Percentiles rank a stretch among this genome's conserved stretches.
phyloP scores from a whole-genome alignment of 2,113 vertebrate species.

The Lagenorhynchus albirostris region DNA sequence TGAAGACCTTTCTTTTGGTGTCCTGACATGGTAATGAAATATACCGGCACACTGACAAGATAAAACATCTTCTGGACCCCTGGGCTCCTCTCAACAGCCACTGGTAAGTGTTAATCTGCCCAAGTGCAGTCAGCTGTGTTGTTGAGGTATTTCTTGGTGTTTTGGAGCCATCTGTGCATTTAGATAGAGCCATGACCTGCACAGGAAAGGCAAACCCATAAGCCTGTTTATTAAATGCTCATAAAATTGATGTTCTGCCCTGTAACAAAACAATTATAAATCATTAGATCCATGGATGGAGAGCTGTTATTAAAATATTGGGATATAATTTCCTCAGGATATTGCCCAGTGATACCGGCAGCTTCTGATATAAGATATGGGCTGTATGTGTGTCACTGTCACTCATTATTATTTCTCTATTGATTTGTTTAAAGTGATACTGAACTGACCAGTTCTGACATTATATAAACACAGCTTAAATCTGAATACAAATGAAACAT shows the following conservation, averaged over 20 bases:
- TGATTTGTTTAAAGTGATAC: not conserved
- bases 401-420: not conserved
- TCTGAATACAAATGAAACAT: not conserved
- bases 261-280: slow-evolving; percentile 52
- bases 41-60: not conserved
- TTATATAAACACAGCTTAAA: not conserved
- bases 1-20: not conserved
- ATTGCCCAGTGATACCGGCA: not conserved
- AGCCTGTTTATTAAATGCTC: slow-evolving; percentile 60
- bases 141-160: not conserved
- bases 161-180: not conserved
- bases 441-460: not conserved
- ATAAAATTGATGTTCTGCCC: slow-evolving; percentile 29
- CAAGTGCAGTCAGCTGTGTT: not conserved
- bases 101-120: not conserved
- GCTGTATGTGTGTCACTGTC: not conserved
- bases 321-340: not conserved
- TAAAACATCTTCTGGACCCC: not conserved
- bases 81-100: not conserved
- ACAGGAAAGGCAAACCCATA: not conserved
- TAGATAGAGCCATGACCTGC: slow-evolving; percentile 30
- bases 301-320: slow-evolving; percentile 3
- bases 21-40: not conserved
- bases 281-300: slow-evolving; percentile 45
- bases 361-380: not conserved